Base-by-base conservation (phyloP, 1,140 invertebrate genomes). In the Trialeurodes vaporariorum region DNA sequence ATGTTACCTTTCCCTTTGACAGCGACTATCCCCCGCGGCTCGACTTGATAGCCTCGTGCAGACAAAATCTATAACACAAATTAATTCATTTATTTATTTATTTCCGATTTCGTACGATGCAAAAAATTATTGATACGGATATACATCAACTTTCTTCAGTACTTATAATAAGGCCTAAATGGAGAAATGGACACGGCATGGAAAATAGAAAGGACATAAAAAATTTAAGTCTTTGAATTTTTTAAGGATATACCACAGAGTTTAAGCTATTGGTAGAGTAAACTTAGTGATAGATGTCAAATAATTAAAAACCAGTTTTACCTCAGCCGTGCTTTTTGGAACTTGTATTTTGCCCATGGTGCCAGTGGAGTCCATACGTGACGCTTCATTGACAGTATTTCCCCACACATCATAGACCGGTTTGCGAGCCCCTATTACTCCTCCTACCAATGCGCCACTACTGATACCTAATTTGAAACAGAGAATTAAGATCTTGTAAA, bases 401-500 rank as follows among this genome's bases (percentile, higher is more conserved):
- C 96, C 96, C 95, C 96, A 98, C 70, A 98, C 96, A 75, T 98
- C 96, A 80, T 96, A 99, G 67, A 98, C 95, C 0, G 96, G 96
- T 75, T 98, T 98, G 26, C 94, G 85, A 0, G 94, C 95, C 0
- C 96, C 96, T 71, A 99, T 98, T 0, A 98, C 96, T 1, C 96
- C 96, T 65, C 96, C 96, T 0, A 99, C 95, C 1, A 98, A 78
- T 0, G 94, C 92, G 0, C 95, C 96, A 75, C 92, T 91, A 75
- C 92, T 94, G 61, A 98, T 93, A 23, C 88, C 90, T 91, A 71
- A 64, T 27, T 64, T 5, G 49, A 64, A 40, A n/a, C 2, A 61
- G 25, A 9, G 21, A 27, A 67, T 40, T 22, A 61, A 12, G 9
- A 62, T 26, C 25, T 17, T 21, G 68, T 12, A 23, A 49, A 24